Evolutionary conservation across 2,797 vertebrate species (phyloP), one percentile per base, ranked within the genome.

Genomic region (Sebastes iracundus): DNA sequence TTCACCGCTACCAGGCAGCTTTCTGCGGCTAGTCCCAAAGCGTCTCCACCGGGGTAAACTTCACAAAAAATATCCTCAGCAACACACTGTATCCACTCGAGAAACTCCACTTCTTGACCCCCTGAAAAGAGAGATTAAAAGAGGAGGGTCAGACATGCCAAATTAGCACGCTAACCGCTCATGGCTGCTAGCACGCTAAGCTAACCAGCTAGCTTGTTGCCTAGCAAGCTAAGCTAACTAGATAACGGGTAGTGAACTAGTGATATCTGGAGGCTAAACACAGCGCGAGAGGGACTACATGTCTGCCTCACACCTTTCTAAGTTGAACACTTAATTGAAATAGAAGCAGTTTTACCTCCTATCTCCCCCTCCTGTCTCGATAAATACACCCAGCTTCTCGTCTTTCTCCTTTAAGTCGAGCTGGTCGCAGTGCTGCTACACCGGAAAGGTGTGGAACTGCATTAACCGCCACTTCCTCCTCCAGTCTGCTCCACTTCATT

Each of bases 361-460:
- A 69, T 84, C 67, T 80, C 73, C 76, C 81, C 86, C 82, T 83
- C 78, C 75, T 69, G 79, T 72, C 84, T 87, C 62, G 88, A 76
- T 80, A 85, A 85, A 87, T 90, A 73, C 80, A 83, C 85, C 88
- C 89, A 86, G 91, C 88, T 85, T 85, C 85, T 84, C 85, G 88
- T 69, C 89, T 92, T 92, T 93, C 93, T 94, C 90, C 87, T 90
- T 84, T 86, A 81, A 93, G 77, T 88, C 86, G 90, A 91, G 91
- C 90, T 91, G 90, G 76, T 94, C 90, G 90, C 91, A 89, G 90
- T 70, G 90, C 88, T 92, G 92, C 91, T 94, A 88, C 90, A 95
- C 95, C 96, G 96, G 95, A 96, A 96, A 96, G 95, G 95, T 95
- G 95, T 95, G 95, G 94, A 95, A 84, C 92, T 93, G 91, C 94